Evolutionary conservation across 1,140 invertebrate genomes (phyloP).

Genomic region (Plodia interpunctella): DNA sequence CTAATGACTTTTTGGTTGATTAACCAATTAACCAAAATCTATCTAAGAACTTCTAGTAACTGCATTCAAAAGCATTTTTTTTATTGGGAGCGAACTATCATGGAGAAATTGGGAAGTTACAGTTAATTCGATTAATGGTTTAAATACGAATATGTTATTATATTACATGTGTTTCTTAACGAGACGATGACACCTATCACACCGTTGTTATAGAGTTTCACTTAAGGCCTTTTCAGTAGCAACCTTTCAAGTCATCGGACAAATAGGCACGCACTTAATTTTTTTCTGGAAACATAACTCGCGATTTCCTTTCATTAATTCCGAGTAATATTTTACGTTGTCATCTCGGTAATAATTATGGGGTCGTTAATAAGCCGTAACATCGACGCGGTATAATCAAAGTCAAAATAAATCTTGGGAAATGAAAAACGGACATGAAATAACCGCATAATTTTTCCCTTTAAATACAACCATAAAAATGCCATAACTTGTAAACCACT

Average conservation of each 20-base stretch:
- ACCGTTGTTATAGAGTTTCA: background rate
- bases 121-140: no score
- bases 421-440: conserved; percentile 66
- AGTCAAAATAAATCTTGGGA: conserved; percentile 57
- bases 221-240: background rate
- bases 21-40: no score
- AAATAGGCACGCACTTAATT: background rate
- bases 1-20: no score
- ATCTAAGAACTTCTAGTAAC: no score
- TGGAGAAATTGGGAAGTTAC: no score
- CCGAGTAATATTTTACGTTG: conserved; percentile 35
- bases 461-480: conserved; percentile 65
- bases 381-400: conserved; percentile 66
- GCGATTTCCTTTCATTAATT: conserved; percentile 30
- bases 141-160: no score
- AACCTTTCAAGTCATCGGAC: background rate
- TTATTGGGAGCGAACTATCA: no score
- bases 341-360: conserved; percentile 40
- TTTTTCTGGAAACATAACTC: conserved; percentile 5
- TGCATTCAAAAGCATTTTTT: no score
- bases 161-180: no score
- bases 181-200: background rate
- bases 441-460: conserved; percentile 58
- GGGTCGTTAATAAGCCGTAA: conserved; percentile 58
- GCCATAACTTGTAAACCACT: conserved; percentile 57